These are phyloP conservation scores for Eolophus roseicapilla DNA, from an alignment of 2,113 vertebrate species.

Conservation along the genomic window DNA sequence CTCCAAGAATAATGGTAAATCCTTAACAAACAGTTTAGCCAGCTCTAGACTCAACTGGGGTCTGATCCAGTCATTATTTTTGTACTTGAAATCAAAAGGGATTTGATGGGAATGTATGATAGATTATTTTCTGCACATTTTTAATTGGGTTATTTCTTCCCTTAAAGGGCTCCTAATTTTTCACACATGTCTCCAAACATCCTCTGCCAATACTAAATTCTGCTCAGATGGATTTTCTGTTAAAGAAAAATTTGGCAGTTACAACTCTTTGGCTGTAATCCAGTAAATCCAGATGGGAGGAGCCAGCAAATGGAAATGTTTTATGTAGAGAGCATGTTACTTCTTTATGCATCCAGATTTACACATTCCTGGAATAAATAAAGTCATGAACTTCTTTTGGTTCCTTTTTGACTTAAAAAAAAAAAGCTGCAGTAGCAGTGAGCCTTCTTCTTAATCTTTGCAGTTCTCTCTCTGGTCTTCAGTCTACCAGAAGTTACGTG, in stretches of 20 bases:
- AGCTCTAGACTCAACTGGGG: slow-evolving; percentile 1
- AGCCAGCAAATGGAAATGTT: slow-evolving; percentile 6
- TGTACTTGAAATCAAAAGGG: slow-evolving; percentile 45
- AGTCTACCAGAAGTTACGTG: background rate
- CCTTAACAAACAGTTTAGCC: slow-evolving; percentile 20
- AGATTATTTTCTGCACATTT: slow-evolving; percentile 48
- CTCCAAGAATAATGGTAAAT: slow-evolving; percentile 22
- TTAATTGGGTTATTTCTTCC: slow-evolving; percentile 52
- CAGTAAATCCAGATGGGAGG: slow-evolving; percentile 43
- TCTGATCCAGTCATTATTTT: slow-evolving; percentile 47
- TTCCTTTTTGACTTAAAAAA: background rate
- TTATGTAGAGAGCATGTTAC: background rate
- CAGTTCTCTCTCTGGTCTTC: background rate
- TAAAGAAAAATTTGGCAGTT: slow-evolving; percentile 51
- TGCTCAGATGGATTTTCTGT: slow-evolving; percentile 62
- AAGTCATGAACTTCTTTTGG: background rate
- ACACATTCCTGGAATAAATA: background rate
- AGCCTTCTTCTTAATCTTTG: background rate
- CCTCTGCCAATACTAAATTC: slow-evolving; percentile 58
- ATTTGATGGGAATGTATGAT: slow-evolving; percentile 46
- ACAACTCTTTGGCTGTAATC: slow-evolving; percentile 11
- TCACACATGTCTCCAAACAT: slow-evolving; percentile 56
- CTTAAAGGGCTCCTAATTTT: slow-evolving; percentile 58
- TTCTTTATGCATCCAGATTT: background rate
- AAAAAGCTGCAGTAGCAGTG: background rate